These are phyloP conservation scores for Xestia xanthographa DNA, from an alignment of 2,888 invertebrate genomes.

Conservation along the genomic window DNA sequence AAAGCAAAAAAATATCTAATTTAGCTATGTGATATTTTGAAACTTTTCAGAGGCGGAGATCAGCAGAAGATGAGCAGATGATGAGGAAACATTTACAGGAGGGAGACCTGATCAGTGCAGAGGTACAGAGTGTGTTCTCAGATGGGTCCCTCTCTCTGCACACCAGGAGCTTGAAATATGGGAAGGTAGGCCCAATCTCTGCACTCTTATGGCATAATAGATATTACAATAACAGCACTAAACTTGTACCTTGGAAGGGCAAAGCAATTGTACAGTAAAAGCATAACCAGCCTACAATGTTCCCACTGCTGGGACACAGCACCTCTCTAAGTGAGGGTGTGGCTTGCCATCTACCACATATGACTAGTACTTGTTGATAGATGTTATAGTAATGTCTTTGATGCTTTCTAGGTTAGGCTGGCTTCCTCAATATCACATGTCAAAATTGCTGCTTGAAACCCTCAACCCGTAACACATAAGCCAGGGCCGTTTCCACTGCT, in stretches of 20 bases:
- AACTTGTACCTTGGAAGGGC: background rate
- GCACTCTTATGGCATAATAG: background rate
- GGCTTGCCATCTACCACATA: background rate
- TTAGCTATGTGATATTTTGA: background rate
- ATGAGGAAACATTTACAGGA: constrained; percentile 98
- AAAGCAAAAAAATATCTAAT: background rate
- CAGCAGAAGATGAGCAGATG: constrained; percentile 98
- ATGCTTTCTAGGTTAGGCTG: background rate
- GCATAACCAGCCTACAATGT: no score
- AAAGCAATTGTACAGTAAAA: background rate
- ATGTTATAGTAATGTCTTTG: background rate
- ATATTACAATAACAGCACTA: background rate
- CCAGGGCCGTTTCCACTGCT: background rate
- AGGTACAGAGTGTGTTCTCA: constrained; percentile 97
- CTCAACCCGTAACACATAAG: background rate
- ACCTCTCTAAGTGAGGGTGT: background rate
- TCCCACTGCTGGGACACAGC: background rate
- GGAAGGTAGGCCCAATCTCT: constrained; percentile 92
- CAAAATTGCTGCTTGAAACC: no score
- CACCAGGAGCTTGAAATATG: constrained; percentile 98
- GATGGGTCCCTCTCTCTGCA: constrained; percentile 98
- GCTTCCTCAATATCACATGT: no score
- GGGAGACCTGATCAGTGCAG: constrained; percentile 99
- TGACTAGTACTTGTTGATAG: background rate
- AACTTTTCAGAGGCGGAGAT: constrained; percentile 93